phyloP scores from a whole-genome alignment of 2,113 vertebrate genomes.

The Erpornis zantholeuca region DNA sequence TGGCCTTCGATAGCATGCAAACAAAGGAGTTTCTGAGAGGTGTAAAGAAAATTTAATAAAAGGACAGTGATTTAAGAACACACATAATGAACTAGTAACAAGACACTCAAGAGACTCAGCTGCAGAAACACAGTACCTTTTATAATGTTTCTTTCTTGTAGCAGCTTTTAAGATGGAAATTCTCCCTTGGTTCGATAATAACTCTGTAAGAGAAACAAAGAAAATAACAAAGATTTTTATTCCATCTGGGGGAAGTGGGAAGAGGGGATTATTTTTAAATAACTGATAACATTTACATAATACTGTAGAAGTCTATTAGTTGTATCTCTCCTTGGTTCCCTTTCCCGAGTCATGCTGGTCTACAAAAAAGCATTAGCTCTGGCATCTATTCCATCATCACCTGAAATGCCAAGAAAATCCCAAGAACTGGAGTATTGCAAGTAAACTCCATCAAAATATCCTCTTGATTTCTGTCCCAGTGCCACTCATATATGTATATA shows the following conservation, averaged over 20 bases:
- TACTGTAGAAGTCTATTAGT: neutral
- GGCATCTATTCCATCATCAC: neutral
- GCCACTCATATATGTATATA: neutral
- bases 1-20: neutral
- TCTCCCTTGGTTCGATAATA: neutral
- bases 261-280: neutral
- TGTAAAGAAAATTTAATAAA: neutral
- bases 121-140: constrained; percentile 40
- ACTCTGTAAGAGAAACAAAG: constrained; percentile 34
- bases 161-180: neutral
- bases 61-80: neutral
- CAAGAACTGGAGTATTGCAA: neutral
- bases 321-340: neutral
- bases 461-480: neutral
- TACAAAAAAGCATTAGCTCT: neutral
- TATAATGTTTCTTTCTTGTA: neutral
- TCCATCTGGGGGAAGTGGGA: neutral
- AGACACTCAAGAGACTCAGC: neutral
- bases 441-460: neutral
- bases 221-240: constrained; percentile 1
- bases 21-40: neutral
- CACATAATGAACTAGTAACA: neutral
- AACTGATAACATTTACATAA: neutral
- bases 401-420: neutral
- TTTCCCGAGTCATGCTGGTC: neutral